Evolutionary conservation across 30 jellyfish, hydroid and myxozoan genomes (phyloP).

Genomic region (Hydractinia echinata): DNA sequence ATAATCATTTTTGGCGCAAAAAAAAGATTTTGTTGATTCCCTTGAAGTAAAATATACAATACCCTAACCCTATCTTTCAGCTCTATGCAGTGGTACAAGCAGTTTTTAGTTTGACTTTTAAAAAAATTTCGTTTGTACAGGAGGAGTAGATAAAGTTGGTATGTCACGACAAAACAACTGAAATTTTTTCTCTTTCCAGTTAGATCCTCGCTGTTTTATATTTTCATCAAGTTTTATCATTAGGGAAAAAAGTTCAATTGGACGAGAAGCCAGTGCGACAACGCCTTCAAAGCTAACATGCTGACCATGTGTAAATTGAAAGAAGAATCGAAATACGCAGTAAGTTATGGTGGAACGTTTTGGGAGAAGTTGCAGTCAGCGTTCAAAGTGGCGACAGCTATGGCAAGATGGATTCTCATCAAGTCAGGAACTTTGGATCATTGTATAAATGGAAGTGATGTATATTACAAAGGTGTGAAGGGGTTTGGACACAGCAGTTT

Average conservation of each 20-base stretch:
- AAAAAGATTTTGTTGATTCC: too few relatives aligned
- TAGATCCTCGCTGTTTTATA: too few relatives aligned
- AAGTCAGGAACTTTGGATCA: conserved; percentile 30
- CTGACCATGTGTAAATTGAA: conserved; percentile 24
- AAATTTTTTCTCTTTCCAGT: too few relatives aligned
- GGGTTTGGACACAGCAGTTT: conserved; percentile 44
- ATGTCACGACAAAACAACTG: too few relatives aligned
- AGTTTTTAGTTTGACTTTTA: too few relatives aligned
- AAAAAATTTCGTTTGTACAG: too few relatives aligned
- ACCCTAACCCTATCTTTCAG: too few relatives aligned
- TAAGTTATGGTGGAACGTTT: conserved; percentile 2
- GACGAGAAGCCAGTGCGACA: conserved; percentile 35
- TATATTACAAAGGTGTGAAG: conserved; percentile 36
- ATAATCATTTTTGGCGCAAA: too few relatives aligned
- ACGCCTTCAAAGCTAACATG: conserved; percentile 33
- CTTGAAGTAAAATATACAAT: too few relatives aligned
- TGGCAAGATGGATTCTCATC: conserved; percentile 40
- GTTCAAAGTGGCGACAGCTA: conserved; percentile 24
- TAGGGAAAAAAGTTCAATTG: conserved; percentile 37
- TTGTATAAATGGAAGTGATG: conserved; percentile 43
- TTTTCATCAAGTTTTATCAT: too few relatives aligned
- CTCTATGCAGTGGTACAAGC: too few relatives aligned
- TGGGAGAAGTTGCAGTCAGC: conserved; percentile 20
- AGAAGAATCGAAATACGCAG: conserved; percentile 10
- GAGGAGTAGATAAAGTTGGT: too few relatives aligned